Conservation (phyloP, 2,888 invertebrate genomes). For the Macrophya alboannulata region DNA sequence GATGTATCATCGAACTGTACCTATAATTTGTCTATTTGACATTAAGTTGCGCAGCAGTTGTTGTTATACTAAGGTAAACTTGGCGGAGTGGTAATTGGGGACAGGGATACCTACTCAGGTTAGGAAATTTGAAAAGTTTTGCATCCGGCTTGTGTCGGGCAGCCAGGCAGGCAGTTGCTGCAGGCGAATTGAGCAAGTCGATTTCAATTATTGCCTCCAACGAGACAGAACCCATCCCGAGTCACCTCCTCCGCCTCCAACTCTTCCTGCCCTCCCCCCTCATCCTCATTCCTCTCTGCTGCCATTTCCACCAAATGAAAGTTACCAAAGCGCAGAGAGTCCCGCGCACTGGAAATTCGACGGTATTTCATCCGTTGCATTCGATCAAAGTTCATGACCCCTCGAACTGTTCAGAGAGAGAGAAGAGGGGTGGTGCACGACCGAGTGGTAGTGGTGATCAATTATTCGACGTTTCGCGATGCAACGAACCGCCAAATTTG, state of each 20-base stretch:
- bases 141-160: slow-evolving; percentile 3
- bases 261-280: neutral
- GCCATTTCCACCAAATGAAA: slow-evolving; percentile 23
- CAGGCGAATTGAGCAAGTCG: slow-evolving; percentile 34
- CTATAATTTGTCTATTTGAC: neutral
- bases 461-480: slow-evolving; percentile 39
- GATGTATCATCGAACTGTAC: neutral
- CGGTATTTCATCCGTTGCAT: slow-evolving; percentile 49
- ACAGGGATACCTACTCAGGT: neutral
- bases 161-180: neutral
- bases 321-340: slow-evolving; percentile 43
- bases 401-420: slow-evolving; percentile 10
- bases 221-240: slow-evolving; percentile 23
- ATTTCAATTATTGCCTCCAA: slow-evolving; percentile 44
- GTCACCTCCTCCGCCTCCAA: neutral
- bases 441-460: slow-evolving; percentile 19
- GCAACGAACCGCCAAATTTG: slow-evolving; percentile 38
- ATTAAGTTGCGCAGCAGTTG: neutral
- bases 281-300: neutral
- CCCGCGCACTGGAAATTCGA: slow-evolving; percentile 39
- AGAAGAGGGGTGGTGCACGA: neutral
- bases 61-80: neutral
- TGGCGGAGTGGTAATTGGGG: neutral
- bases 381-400: slow-evolving; percentile 54
- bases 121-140: slow-evolving; percentile 33